Evolutionary conservation across 2,113 vertebrate genomes (phyloP).

Genomic region (Beaufortia kweichowensis): DNA sequence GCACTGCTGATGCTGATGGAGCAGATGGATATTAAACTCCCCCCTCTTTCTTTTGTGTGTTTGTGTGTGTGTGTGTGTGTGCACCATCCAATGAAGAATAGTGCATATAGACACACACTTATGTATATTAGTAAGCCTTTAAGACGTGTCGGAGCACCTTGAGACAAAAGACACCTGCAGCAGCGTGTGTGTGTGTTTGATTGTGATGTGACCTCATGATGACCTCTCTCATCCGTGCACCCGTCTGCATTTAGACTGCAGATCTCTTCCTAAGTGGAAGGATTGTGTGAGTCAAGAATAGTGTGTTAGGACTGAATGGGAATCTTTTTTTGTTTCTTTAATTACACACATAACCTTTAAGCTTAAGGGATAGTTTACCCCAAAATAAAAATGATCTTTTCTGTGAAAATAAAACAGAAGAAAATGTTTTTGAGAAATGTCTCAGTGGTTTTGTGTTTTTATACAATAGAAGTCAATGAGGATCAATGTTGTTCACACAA

Average conservation of each 20-base stretch:
- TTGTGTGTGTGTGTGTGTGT: background rate
- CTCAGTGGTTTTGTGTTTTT: too few relatives aligned
- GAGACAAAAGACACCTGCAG: slow-evolving; percentile 25
- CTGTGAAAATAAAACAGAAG: too few relatives aligned
- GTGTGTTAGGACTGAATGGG: background rate
- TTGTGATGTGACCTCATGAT: slow-evolving; percentile 12
- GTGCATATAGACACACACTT: background rate
- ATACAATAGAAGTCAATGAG: too few relatives aligned
- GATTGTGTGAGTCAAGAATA: slow-evolving; percentile 21
- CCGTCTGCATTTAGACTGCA: slow-evolving; percentile 20
- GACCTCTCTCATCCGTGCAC: slow-evolving; percentile 11
- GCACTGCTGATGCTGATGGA: slow-evolving; percentile 40
- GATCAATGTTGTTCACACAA: too few relatives aligned
- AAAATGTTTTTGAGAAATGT: too few relatives aligned
- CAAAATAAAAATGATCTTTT: too few relatives aligned
- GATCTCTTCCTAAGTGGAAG: background rate
- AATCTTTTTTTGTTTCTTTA: background rate
- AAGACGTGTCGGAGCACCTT: background rate
- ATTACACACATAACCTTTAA: background rate
- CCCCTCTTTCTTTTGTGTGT: background rate
- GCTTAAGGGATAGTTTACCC: too few relatives aligned
- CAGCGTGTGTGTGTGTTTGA: background rate
- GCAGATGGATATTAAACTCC: slow-evolving; percentile 65
- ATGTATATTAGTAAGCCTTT: background rate
- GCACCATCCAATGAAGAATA: slow-evolving; percentile 12